Conservation (phyloP, 2,113 vertebrate genomes). For the Neotoma lepida region DNA sequence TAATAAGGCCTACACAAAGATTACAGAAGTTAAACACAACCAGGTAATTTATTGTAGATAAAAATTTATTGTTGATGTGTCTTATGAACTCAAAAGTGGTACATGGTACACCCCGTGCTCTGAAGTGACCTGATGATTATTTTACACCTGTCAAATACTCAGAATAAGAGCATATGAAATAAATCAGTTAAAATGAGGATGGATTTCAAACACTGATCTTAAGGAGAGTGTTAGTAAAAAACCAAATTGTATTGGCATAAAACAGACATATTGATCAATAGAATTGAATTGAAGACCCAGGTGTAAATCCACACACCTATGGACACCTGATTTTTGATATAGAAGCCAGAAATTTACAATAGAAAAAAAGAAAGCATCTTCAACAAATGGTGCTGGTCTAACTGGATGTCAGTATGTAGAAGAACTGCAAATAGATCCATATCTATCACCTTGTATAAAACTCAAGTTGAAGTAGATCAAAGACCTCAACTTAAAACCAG, state of each 20-base stretch:
- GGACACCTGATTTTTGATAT: neutral
- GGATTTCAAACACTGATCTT: neutral
- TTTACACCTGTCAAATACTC: neutral
- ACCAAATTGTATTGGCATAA: no score
- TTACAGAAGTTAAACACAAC: constrained; percentile 46
- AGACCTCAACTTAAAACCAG: neutral
- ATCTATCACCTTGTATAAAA: neutral
- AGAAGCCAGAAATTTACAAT: neutral
- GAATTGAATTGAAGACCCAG: no score
- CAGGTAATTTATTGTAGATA: neutral
- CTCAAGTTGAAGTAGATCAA: neutral
- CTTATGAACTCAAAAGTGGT: neutral
- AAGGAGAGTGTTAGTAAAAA: neutral
- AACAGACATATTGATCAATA: no score
- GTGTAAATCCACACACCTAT: no score
- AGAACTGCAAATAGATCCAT: neutral
- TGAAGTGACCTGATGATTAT: neutral
- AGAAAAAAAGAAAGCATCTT: neutral
- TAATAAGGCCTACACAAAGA: constrained; percentile 16
- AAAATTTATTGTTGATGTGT: neutral
- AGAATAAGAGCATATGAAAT: neutral
- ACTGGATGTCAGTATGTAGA: neutral
- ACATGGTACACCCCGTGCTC: neutral
- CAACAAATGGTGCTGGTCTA: neutral
- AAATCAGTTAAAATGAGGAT: neutral